Evolutionary conservation across 2,797 vertebrate species (phyloP).

Genomic region (Smutsia gigantea): DNA sequence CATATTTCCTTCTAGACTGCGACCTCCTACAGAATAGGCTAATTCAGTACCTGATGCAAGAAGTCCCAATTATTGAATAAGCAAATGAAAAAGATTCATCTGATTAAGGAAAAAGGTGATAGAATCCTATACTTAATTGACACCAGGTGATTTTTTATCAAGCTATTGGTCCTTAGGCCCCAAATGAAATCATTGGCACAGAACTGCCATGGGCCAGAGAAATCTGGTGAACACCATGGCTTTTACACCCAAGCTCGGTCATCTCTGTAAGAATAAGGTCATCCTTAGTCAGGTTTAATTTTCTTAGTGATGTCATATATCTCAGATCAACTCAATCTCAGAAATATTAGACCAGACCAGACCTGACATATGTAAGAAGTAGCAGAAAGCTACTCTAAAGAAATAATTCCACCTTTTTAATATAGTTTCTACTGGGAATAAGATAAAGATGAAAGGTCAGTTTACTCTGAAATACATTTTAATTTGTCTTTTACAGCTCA

Average conservation of each 20-base stretch:
- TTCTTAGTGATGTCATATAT: conserved; percentile 35
- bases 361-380: background rate
- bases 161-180: background rate
- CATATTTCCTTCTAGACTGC: conserved; percentile 18
- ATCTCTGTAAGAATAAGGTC: background rate
- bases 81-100: conserved; percentile 46
- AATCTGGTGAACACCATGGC: background rate
- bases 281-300: conserved; percentile 27
- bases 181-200: conserved; percentile 38
- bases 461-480: conserved; percentile 52
- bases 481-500: conserved; percentile 49
- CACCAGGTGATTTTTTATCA: conserved; percentile 7
- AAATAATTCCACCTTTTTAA: conserved; percentile 43
- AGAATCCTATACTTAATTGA: conserved; percentile 14
- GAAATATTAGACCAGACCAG: conserved; percentile 23
- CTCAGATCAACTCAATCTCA: conserved; percentile 35
- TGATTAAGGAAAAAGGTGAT: background rate
- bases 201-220: background rate
- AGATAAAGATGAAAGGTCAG: conserved; percentile 55
- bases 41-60: conserved; percentile 11
- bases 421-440: conserved; percentile 42
- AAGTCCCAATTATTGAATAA: conserved; percentile 41
- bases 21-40: conserved; percentile 37
- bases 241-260: background rate
- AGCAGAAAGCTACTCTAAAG: conserved; percentile 36